Base-by-base conservation (phyloP, 2,888 invertebrate genomes). In the Dioctria rufipes region DNA sequence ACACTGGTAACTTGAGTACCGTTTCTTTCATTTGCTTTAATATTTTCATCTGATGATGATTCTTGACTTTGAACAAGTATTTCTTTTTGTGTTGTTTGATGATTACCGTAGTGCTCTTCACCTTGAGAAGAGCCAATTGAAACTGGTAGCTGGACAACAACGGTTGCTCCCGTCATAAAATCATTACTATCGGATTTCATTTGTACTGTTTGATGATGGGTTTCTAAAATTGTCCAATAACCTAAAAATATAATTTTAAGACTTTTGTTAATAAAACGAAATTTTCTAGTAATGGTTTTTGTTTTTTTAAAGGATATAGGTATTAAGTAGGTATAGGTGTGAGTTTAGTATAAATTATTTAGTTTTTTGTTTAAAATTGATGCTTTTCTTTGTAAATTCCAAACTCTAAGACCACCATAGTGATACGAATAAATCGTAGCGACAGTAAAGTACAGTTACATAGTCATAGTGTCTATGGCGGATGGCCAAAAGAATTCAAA, bases 201-300 rank as follows among this genome's bases (percentile, higher is more conserved):
- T 85, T 84, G 39, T 58, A 80, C 82, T 86, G 86, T 2, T 86
- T 82, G 82, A 78, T 46, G 81, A 80, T 88, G 88, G 2, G 89
- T 87, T 81, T 88, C 88, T 80, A 88, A 80, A 58, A 88, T 88
- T 9, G 88, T 89, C 88, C 88, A 88, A 81, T 89, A 88, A 65
- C 88, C 88, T 83, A 81, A 78, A 81, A 83, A 40, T 81, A 37
- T 79, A 67, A 73, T 58, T n/a, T 13, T 78, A 79, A 73, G 73
- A 67, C 54, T 66, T n/a, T 58, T 65, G 46, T 81, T 82, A 81
- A 80, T 66, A 40, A 51, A 58, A 60, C 25, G 2, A 1, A 25
- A 25, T 25, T 25, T 25, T 25, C 25, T 2, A 25, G 2, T 25
- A 25, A 25, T 25, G 25, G n/a, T n/a, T n/a, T n/a, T n/a, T 25